Conservation (phyloP, 1,140 invertebrate genomes). For the Brachionus sp. region DNA sequence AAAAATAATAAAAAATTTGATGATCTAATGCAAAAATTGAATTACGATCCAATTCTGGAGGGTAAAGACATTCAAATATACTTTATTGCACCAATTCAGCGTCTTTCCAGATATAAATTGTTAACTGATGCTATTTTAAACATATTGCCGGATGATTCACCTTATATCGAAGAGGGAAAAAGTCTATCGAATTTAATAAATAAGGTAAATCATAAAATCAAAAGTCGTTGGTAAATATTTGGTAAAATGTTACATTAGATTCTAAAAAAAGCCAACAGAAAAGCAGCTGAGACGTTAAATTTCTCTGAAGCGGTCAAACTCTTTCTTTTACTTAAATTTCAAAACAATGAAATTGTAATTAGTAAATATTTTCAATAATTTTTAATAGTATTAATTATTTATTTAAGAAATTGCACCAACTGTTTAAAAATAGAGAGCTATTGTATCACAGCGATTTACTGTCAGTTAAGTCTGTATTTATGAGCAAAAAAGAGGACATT, state of each 20-base stretch:
- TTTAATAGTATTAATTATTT: neutral
- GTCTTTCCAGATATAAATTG: conserved; percentile 22
- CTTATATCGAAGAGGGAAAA: neutral
- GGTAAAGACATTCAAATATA: conserved; percentile 11
- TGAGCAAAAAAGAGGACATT: neutral
- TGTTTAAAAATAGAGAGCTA: neutral
- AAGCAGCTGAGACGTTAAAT: neutral
- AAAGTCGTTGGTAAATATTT: too few species aligned
- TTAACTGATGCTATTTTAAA: neutral
- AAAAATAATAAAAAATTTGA: conserved; percentile 35
- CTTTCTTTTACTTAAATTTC: neutral
- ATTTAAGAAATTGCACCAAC: neutral
- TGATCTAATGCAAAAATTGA: neutral
- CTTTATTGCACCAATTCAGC: conserved; percentile 15
- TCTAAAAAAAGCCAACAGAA: conserved; percentile 8
- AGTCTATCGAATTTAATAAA: neutral
- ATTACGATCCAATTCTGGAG: neutral
- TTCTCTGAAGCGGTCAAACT: neutral
- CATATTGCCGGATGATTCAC: neutral
- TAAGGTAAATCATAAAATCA: neutral
- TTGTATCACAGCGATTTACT: neutral
- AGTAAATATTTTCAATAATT: neutral
- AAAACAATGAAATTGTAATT: conserved; percentile 38
- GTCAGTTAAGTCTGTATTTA: neutral
- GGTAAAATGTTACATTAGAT: neutral